Evolutionary conservation across 2,113 vertebrate genomes (phyloP).

Genomic region (Zosterops pallidus): DNA sequence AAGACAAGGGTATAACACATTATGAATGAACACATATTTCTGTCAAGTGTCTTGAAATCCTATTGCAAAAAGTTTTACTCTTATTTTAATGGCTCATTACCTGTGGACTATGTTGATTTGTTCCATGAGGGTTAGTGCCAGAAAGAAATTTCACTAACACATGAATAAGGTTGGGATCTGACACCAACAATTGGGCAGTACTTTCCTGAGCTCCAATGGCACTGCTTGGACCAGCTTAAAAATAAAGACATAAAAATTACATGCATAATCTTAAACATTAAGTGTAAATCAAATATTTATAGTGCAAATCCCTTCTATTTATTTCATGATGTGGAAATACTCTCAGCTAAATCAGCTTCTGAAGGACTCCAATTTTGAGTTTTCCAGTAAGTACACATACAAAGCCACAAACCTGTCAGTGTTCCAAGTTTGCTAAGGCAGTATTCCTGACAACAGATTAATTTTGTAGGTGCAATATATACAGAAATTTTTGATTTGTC

Average conservation of each 20-base stretch:
- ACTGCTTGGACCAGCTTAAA: slow-evolving; percentile 80
- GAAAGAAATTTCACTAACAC: slow-evolving; percentile 97
- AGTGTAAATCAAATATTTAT: neutral
- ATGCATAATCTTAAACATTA: neutral
- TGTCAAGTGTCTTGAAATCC: neutral
- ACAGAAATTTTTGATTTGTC: neutral
- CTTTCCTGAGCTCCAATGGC: slow-evolving; percentile 88
- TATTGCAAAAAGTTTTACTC: neutral
- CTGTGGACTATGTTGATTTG: slow-evolving; percentile 96
- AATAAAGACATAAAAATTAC: neutral
- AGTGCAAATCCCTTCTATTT: neutral
- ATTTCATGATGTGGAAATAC: neutral
- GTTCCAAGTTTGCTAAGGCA: neutral
- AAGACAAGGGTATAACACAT: neutral
- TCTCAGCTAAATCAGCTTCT: neutral
- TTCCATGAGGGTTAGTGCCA: slow-evolving; percentile 92
- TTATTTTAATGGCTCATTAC: slow-evolving; percentile 59
- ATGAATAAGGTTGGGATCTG: slow-evolving; percentile 92
- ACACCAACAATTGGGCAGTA: slow-evolving; percentile 95
- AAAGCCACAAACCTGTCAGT: neutral
- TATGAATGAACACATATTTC: neutral
- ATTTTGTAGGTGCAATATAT: neutral
- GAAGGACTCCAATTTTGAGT: neutral
- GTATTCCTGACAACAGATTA: neutral
- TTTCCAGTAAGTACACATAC: neutral